A percentile compares a stretch with the other conserved stretches of the same genome.
Conservation (phyloP, 2,888 invertebrate species). For the Caradrina clavipalpis region DNA sequence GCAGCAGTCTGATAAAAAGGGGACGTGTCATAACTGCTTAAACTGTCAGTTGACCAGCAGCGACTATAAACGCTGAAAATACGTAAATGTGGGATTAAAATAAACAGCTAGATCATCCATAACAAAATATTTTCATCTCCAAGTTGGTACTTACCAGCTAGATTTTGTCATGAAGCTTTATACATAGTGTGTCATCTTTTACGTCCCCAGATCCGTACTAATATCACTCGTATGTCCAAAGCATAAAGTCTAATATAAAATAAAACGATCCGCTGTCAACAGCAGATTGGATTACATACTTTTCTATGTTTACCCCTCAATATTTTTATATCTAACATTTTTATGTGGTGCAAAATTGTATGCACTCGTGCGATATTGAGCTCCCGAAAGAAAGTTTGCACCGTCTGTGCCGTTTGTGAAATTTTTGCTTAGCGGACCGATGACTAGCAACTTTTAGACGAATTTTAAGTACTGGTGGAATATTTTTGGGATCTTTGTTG, state of each 20-base stretch:
- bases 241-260: constrained; percentile 56
- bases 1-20: constrained; percentile 39
- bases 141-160: background rate
- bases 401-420: constrained; percentile 28
- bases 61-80: constrained; percentile 2
- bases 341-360: constrained; percentile 53
- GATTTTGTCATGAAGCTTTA: constrained; percentile 21
- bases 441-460: constrained; percentile 19
- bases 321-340: constrained; percentile 51
- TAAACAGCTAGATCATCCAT: constrained; percentile 20
- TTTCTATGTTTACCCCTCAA: constrained; percentile 47
- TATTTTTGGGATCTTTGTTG: no score
- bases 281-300: constrained; percentile 57
- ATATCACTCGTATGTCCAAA: constrained; percentile 27
- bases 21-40: constrained; percentile 32
- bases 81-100: constrained; percentile 29
- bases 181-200: constrained; percentile 39
- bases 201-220: constrained; percentile 26
- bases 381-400: constrained; percentile 23
- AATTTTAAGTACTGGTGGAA: constrained; percentile 12
- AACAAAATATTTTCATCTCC: constrained; percentile 26
- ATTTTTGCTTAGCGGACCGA: constrained; percentile 9
- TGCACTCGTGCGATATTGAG: constrained; percentile 23
- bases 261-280: constrained; percentile 51
- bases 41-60: constrained; percentile 29